Evolutionary conservation across 2,888 invertebrate species (phyloP).

Genomic region (Meloe dianella): DNA sequence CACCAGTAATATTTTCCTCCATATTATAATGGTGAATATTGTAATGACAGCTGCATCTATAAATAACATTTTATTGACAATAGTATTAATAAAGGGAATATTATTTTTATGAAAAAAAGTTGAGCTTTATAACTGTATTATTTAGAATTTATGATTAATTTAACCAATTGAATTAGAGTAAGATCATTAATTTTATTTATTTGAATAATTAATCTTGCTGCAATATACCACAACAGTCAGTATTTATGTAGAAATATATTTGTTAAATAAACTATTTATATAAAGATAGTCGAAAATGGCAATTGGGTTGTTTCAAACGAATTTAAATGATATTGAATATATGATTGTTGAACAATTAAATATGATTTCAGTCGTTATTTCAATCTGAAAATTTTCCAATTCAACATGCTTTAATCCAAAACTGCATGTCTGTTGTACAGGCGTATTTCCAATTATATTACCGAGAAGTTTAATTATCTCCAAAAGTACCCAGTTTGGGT

Average conservation of each 20-base stretch:
- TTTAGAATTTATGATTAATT: conserved; percentile 6
- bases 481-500: too few species aligned
- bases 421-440: too few species aligned
- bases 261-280: neutral
- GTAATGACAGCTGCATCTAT: neutral
- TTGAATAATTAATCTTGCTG: neutral
- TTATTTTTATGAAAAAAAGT: too few species aligned
- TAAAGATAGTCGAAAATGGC: neutral
- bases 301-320: neutral
- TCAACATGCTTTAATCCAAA: too few species aligned
- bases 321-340: conserved; percentile 2
- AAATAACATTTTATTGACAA: neutral
- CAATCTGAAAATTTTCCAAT: too few species aligned
- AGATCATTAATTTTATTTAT: conserved; percentile 11
- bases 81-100: neutral
- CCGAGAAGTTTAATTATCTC: too few species aligned
- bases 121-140: neutral
- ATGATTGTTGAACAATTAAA: too few species aligned
- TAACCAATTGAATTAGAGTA: neutral
- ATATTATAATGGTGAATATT: neutral
- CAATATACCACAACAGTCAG: neutral
- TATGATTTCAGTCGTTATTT: too few species aligned
- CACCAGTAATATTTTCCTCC: neutral
- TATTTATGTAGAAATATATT: neutral
- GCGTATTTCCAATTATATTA: too few species aligned